Percentiles rank a stretch among this genome's conserved stretches.
Conservation (phyloP, 2,888 invertebrate species). For the Ectropis crepuscularia region DNA sequence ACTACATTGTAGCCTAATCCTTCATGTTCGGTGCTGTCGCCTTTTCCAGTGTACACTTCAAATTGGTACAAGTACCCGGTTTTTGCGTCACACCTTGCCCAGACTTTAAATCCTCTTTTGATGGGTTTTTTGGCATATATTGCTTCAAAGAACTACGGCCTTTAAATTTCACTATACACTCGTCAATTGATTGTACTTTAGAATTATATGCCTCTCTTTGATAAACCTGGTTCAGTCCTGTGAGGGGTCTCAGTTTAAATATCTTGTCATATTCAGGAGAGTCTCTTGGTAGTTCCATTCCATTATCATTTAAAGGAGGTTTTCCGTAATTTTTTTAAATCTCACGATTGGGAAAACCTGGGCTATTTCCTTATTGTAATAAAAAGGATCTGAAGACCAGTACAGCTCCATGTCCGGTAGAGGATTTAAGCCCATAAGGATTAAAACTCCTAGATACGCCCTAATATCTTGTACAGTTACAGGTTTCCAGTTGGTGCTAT, state of each 20-base stretch:
- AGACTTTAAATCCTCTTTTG: constrained; percentile 43
- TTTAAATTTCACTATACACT: constrained; percentile 51
- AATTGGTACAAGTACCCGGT: constrained; percentile 45
- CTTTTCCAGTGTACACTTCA: constrained; percentile 46
- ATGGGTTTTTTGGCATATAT: constrained; percentile 46
- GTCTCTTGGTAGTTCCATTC: constrained; percentile 40
- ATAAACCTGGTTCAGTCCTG: constrained; percentile 41
- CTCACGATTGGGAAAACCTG: constrained; percentile 42
- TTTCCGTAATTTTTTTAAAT: constrained; percentile 50
- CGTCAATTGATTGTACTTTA: constrained; percentile 41
- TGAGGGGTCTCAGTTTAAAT: constrained; percentile 43
- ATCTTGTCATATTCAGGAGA: constrained; percentile 45
- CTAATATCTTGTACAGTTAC: constrained; percentile 44
- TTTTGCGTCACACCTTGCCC: constrained; percentile 43
- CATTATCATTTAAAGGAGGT: constrained; percentile 44
- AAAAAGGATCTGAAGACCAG: constrained; percentile 49
- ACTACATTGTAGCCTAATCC: constrained; percentile 40
- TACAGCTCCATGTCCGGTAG: constrained; percentile 47
- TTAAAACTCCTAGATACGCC: constrained; percentile 49
- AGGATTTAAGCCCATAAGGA: constrained; percentile 52
- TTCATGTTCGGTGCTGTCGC: constrained; percentile 39
- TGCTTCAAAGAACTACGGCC: constrained; percentile 43
- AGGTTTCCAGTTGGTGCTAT: constrained; percentile 25
- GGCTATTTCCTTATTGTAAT: constrained; percentile 46
- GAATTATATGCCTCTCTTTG: constrained; percentile 38